Evolutionary conservation across 2,888 invertebrate genomes (phyloP).

Genomic region (Anthrax anthrax): DNA sequence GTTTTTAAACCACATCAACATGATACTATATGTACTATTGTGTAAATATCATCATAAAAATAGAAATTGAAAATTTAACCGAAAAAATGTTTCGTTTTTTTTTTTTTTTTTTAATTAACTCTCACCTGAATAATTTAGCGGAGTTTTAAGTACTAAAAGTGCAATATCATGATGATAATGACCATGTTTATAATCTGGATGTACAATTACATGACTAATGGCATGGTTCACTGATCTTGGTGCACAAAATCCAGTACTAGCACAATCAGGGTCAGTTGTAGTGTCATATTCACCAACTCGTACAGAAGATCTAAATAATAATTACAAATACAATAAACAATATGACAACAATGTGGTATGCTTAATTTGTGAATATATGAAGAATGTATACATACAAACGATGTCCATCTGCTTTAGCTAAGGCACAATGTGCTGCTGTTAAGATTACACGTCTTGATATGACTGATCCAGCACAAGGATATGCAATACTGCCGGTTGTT

Average conservation of each 20-base stretch:
- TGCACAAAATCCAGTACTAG: slow-evolving; percentile 54
- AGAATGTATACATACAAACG: slow-evolving; percentile 46
- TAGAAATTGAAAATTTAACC: no score
- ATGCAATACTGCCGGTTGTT: slow-evolving; percentile 50
- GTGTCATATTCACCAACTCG: slow-evolving; percentile 62
- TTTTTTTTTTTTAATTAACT: no score
- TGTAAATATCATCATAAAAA: no score
- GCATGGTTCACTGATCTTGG: slow-evolving; percentile 53
- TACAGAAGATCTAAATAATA: slow-evolving; percentile 46
- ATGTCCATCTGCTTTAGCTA: slow-evolving; percentile 61
- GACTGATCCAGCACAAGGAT: slow-evolving; percentile 64
- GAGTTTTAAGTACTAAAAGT: slow-evolving; percentile 51
- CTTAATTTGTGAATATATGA: not conserved
- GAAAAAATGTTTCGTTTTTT: no score
- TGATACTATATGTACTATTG: no score
- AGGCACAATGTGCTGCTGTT: slow-evolving; percentile 66
- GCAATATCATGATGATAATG: slow-evolving; percentile 60
- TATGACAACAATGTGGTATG: not conserved
- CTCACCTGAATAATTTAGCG: slow-evolving; percentile 50
- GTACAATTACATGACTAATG: slow-evolving; percentile 60
- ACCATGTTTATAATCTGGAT: slow-evolving; percentile 56
- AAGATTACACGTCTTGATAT: slow-evolving; percentile 46
- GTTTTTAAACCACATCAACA: no score
- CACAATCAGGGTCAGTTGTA: slow-evolving; percentile 59
- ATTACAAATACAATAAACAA: no score